Evolutionary conservation across 2,113 vertebrate genomes (phyloP), one percentile per base, ranked within the genome.

Genomic region (Lontra canadensis): DNA sequence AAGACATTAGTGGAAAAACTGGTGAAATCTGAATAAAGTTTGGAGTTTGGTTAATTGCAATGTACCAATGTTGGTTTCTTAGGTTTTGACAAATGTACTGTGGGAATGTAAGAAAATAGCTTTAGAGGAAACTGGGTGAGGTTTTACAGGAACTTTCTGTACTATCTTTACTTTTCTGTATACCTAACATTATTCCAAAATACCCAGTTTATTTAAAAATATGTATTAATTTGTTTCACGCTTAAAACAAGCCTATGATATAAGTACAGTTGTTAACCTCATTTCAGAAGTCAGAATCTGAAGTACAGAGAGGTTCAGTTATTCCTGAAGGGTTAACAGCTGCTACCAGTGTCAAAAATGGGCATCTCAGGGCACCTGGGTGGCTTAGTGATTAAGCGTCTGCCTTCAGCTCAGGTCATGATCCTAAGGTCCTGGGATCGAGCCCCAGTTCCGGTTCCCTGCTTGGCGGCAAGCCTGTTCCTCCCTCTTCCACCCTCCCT

Each of bases 1-100:
- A 74, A 31, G 23, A 52, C n/a, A 52, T 95, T 69, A 61, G 88
- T 80, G 69, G 93, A 74, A 81, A 96, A 95, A 84, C 20, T 80
- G 55, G 69, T 36, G 76, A 86, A 71, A 92, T 76, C 23, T 80
- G n/a, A 96, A 84, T 87, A 90, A 67, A 59, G n/a, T 81, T 39
- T 85, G 15, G 42, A 88, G 26, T 88, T 96, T 57, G 9, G 47
- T 90, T 90, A 73, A 90, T 78, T 80, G 36, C 71, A 84, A 9
- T 21, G 47, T 80, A 25, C 18, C 59, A 34, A 7, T 69, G 23
- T 52, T 61, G 88, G 18, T 79, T 71, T 92, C 59, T 44, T 26
- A 61, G 47, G 49, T 67, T 92, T 59, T 78, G 34, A 55, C 73
- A 84, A 89, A 34, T 26, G 29, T 74, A 34, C 18, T 8, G 31